Percentiles rank a stretch among this genome's conserved stretches.
phyloP scores from a whole-genome alignment of 23 tunicate genomes.

The Ascidia mentula region DNA sequence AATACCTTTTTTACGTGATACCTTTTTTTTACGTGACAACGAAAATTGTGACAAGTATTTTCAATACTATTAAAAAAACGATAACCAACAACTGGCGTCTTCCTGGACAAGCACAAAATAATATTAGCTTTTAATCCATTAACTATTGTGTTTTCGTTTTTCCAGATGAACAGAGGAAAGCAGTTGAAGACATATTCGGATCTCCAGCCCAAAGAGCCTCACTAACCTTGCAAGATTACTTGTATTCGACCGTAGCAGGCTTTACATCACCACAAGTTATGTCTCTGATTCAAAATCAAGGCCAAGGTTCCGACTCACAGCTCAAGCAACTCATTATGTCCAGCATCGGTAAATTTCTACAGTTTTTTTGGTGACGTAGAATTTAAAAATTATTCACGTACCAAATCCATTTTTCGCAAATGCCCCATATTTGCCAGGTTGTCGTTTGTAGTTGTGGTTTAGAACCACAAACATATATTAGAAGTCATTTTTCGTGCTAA shows the following conservation, averaged over 20 bases:
- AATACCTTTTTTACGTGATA: too few species aligned
- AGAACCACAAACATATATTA: too few species aligned
- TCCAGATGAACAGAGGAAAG: constrained; percentile 22
- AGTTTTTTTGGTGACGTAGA: not conserved
- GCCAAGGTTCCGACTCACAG: not conserved
- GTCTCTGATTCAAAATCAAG: constrained; percentile 34
- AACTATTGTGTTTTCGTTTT: too few species aligned
- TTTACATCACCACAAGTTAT: constrained; percentile 14
- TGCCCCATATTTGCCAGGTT: too few species aligned
- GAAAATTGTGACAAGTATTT: too few species aligned
- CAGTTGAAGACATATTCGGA: constrained; percentile 18
- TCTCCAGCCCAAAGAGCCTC: constrained; percentile 1
- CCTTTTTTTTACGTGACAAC: too few species aligned
- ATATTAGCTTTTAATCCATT: not conserved
- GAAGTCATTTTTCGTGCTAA: too few species aligned
- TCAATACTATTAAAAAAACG: too few species aligned
- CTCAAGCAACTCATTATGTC: constrained; percentile 47
- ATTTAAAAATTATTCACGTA: not conserved
- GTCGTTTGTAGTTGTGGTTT: too few species aligned
- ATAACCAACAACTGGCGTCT: not conserved
- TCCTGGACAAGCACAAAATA: not conserved
- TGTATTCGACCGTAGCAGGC: constrained; percentile 13
- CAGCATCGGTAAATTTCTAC: constrained; percentile 40
- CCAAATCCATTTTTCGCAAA: too few species aligned
- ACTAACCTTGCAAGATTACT: constrained; percentile 28